Evolutionary conservation across 2,113 vertebrate genomes (phyloP), one percentile per base, ranked within the genome.

Genomic region (Amia ocellicauda): DNA sequence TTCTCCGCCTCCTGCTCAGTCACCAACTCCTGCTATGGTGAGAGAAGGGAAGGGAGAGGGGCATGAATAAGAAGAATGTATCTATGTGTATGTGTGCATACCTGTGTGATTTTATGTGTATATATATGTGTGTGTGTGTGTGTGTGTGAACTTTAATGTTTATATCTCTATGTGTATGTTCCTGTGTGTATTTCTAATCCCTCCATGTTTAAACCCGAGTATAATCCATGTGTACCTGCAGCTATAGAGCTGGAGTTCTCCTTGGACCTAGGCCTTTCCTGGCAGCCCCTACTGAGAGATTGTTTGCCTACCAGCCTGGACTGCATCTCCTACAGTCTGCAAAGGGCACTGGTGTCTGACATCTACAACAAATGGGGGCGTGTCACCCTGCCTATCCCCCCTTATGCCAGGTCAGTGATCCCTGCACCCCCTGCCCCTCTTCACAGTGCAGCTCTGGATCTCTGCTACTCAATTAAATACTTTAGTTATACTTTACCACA

Each of bases 1-100:
- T 99, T 99, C 74, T 98, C 95, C 4, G 97, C 97, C 31, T 98
- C 96, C 69, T 99, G 97, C 83, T 98, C 95, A 0, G 95, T 98
- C 80, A 97, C 94, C 2, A 93, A 94, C 67, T 98, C 97, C 64
- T 99, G 97, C 75, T 99, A 99, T 2, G 93, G 97, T 99, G 86
- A 93, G 43, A 4, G 43, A 47, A 16, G 16, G 43, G 43, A 47
- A 14, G 43, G 14, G n/a, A n/a, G 31, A 5, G 11, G 31, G 11
- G 31, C 31, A 7, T 5, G 11, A 3, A 19, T 17, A n/a, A 26
- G 42, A n/a, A 2, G 7, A 4, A 31, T 19, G 29, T 16, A 13
- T 16, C 24, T 60, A 9, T 52, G 51, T 1, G 14, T 14, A 17
- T 24, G 7, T 19, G 56, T 59, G 1, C 13, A 3, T 22, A 27